Percentiles rank a stretch among this genome's conserved stretches.
Evolutionary conservation across 2,113 vertebrate genomes (phyloP).

Genomic region (Oncorhynchus clarkii): DNA sequence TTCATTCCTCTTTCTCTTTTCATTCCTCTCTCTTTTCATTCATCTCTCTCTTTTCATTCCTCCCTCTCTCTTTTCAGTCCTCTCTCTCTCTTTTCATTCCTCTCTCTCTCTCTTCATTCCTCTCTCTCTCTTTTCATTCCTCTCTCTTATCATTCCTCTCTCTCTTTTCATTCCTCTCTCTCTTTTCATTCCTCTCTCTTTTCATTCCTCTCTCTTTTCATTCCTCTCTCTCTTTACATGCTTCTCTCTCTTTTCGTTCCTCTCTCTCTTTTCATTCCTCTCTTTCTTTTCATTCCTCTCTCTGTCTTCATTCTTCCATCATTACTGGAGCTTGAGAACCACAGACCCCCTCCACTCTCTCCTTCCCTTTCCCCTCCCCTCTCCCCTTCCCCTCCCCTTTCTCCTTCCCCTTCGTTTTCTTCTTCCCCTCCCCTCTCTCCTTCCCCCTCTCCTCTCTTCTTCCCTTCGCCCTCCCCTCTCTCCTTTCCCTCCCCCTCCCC

Average conservation of each 20-base stretch:
- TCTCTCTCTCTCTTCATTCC: no score
- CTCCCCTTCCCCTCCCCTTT: neutral
- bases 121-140: no score
- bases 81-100: no score
- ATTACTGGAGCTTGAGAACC: constrained; percentile 44
- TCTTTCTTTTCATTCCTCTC: neutral
- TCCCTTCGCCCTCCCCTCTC: no score
- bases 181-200: constrained; percentile 36
- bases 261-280: neutral
- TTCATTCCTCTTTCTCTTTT: neutral
- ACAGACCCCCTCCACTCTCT: constrained; percentile 37
- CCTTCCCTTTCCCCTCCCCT: neutral
- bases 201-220: neutral
- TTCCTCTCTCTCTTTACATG: neutral
- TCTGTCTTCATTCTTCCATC: neutral
- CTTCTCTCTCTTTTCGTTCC: no score
- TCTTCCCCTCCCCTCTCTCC: no score
- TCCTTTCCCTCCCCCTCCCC: neutral
- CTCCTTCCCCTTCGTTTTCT: no score
- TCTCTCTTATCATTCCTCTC: no score
- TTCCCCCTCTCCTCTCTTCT: no score
- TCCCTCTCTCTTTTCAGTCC: no score
- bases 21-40: no score
- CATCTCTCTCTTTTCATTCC: no score
- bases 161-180: neutral